Percentiles rank a stretch among this genome's conserved stretches.
Evolutionary conservation across 2,888 invertebrate genomes (phyloP).

Genomic region (Lepidochrysops patricia): DNA sequence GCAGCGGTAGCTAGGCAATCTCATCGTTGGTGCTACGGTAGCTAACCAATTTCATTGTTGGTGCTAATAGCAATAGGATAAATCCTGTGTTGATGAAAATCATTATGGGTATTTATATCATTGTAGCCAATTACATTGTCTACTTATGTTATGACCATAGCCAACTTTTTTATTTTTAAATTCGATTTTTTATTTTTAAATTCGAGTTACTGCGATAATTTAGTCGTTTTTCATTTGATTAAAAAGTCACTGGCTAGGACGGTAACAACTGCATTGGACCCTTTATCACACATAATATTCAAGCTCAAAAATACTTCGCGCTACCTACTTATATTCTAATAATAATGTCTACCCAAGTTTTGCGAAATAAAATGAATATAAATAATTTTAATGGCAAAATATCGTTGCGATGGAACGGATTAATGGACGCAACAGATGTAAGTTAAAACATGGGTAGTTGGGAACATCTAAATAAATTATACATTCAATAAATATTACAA

Average conservation of each 20-base stretch:
- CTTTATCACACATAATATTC: slow-evolving; percentile 34
- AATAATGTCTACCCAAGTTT: slow-evolving; percentile 18
- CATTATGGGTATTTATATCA: background rate
- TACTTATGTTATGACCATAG: background rate
- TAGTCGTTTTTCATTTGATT: slow-evolving; percentile 10
- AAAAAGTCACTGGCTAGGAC: slow-evolving; percentile 55
- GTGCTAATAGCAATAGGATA: background rate
- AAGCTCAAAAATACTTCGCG: slow-evolving; percentile 62
- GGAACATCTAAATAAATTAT: slow-evolving; percentile 16
- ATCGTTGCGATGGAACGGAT: background rate
- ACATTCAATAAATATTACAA: slow-evolving; percentile 44
- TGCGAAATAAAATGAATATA: background rate
- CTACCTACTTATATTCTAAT: slow-evolving; percentile 44
- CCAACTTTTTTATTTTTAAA: background rate
- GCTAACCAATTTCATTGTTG: background rate
- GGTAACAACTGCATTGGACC: slow-evolving; percentile 45
- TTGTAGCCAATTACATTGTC: background rate
- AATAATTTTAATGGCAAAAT: background rate
- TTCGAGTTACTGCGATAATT: slow-evolving; percentile 1
- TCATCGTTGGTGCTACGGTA: background rate
- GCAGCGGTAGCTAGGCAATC: background rate
- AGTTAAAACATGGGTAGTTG: slow-evolving; percentile 1
- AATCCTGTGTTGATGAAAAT: background rate
- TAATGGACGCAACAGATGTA: background rate
- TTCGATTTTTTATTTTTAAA: background rate